Percentiles rank a stretch among this genome's conserved stretches.
Conservation (phyloP, 2,113 vertebrate species). For the Dinomys branickii region DNA sequence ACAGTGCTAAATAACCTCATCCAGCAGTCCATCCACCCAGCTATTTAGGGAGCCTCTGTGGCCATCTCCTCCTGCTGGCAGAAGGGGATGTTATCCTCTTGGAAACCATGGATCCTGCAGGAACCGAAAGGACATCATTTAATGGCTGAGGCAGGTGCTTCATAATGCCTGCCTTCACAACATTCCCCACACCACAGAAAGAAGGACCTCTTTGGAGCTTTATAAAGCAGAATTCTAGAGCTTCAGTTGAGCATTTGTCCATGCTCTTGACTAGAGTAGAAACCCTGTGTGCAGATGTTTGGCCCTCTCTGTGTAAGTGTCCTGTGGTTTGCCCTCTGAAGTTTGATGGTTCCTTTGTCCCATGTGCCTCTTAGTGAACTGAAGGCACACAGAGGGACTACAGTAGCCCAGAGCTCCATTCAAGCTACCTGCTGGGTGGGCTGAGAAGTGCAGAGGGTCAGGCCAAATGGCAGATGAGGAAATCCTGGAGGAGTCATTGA, state of each 20-base stretch:
- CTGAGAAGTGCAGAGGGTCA: neutral
- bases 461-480: neutral
- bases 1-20: neutral
- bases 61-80: neutral
- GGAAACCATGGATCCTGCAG: neutral
- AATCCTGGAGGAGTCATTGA: neutral
- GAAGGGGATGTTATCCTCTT: neutral
- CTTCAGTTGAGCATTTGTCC: neutral
- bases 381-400: too few relatives aligned
- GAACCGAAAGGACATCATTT: neutral
- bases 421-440: neutral
- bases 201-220: neutral
- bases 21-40: neutral
- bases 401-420: too few relatives aligned
- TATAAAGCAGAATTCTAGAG: too few relatives aligned
- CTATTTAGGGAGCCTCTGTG: neutral
- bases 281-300: neutral
- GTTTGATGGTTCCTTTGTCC: neutral
- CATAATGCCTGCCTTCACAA: neutral
- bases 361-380: neutral
- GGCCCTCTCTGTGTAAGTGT: neutral
- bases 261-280: fast-evolving
- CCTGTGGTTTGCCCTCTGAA: neutral
- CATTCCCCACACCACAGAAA: fast-evolving
- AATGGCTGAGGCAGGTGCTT: neutral